Evolutionary conservation across 1,140 invertebrate genomes (phyloP).

Genomic region (Laupala kohalensis): DNA sequence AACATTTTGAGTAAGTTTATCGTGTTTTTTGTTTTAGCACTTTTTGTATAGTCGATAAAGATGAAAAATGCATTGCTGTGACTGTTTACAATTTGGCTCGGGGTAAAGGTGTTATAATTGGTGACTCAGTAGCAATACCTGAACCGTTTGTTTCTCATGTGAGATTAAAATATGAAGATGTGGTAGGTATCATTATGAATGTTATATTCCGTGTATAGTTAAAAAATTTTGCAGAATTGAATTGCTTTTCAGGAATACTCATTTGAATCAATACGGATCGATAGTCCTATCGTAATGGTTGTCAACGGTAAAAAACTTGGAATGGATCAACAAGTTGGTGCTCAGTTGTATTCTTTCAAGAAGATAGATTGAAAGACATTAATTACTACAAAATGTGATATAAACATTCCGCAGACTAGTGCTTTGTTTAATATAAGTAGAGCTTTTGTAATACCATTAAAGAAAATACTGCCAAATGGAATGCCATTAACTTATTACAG

Average conservation of each 20-base stretch:
- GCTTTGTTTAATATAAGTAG: neutral
- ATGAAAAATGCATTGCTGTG: slow-evolving; percentile 54
- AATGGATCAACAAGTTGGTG: slow-evolving; percentile 51
- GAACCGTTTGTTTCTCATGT: slow-evolving; percentile 56
- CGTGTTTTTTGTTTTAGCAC: slow-evolving; percentile 42
- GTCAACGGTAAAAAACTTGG: slow-evolving; percentile 61
- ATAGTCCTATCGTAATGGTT: slow-evolving; percentile 57
- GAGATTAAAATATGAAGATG: slow-evolving; percentile 40
- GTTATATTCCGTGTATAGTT: neutral
- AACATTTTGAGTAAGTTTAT: neutral
- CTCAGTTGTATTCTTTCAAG: slow-evolving; percentile 23
- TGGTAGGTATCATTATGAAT: slow-evolving; percentile 31
- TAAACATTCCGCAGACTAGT: neutral
- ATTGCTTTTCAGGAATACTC: slow-evolving; percentile 45
- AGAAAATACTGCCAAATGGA: neutral
- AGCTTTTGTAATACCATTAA: neutral
- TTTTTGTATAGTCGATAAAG: slow-evolving; percentile 65
- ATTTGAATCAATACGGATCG: slow-evolving; percentile 58
- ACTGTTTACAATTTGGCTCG: slow-evolving; percentile 73
- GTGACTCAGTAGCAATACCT: slow-evolving; percentile 67
- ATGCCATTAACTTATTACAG: neutral
- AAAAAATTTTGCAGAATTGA: neutral
- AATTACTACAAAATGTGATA: neutral
- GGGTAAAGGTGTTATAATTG: slow-evolving; percentile 68
- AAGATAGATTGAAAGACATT: slow-evolving; percentile 12